Conservation (phyloP, 1,140 invertebrate genomes). For the Bilobella aurantiaca region DNA sequence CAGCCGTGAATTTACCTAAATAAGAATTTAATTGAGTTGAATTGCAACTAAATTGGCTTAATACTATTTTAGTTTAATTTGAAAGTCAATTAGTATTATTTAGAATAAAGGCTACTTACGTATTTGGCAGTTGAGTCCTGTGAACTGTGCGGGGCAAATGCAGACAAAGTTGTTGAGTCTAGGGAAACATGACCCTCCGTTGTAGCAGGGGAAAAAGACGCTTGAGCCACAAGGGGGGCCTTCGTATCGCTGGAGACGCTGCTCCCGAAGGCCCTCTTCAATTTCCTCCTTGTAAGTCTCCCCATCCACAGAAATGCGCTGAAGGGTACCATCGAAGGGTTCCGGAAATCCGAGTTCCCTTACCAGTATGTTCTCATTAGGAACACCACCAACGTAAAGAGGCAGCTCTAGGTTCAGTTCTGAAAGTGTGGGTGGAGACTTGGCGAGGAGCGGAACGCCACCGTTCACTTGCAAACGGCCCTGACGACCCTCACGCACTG, state of each 20-base stretch:
- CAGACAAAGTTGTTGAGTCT: slow-evolving; percentile 55
- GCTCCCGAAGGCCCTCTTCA: slow-evolving; percentile 38
- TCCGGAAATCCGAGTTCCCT: slow-evolving; percentile 58
- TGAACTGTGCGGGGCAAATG: slow-evolving; percentile 54
- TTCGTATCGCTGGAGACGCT: slow-evolving; percentile 52
- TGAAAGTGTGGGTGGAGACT: slow-evolving; percentile 59
- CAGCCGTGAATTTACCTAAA: slow-evolving; percentile 40
- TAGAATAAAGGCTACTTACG: slow-evolving; percentile 38
- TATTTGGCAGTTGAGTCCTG: slow-evolving; percentile 59
- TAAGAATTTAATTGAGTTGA: not conserved
- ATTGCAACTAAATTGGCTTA: no score
- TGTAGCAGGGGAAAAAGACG: slow-evolving; percentile 53
- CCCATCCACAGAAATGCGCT: slow-evolving; percentile 71
- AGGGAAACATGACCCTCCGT: slow-evolving; percentile 63
- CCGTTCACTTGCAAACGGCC: slow-evolving; percentile 64
- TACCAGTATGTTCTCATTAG: slow-evolving; percentile 52
- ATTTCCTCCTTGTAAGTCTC: slow-evolving; percentile 46
- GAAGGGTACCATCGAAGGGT: slow-evolving; percentile 70
- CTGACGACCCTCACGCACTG: slow-evolving; percentile 58
- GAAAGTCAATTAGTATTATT: not conserved
- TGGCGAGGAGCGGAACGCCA: slow-evolving; percentile 52
- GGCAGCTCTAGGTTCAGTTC: slow-evolving; percentile 73
- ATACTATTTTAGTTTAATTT: no score
- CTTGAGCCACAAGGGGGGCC: slow-evolving; percentile 57
- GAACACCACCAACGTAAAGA: slow-evolving; percentile 68